Conservation (phyloP, 2,888 invertebrate genomes). For the Sericinus montela region DNA sequence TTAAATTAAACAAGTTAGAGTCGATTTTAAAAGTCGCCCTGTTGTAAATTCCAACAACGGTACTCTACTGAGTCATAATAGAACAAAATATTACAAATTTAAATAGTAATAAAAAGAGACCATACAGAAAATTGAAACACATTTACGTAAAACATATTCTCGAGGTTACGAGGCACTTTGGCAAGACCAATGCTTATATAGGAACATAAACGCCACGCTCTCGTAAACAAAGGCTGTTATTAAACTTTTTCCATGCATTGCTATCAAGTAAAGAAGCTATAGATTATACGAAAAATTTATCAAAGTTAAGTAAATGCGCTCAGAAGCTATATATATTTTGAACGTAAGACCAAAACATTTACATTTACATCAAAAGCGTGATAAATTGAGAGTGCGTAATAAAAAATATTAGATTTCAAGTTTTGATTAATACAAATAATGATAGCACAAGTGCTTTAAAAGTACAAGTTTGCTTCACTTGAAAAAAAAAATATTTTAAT, state of each 20-base stretch:
- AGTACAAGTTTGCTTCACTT: too few relatives aligned
- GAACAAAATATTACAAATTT: conserved; percentile 13
- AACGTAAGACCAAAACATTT: too few relatives aligned
- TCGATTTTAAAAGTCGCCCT: background rate
- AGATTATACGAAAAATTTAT: too few relatives aligned
- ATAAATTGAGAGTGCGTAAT: too few relatives aligned
- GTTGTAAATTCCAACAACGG: conserved; percentile 3
- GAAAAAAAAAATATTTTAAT: too few relatives aligned
- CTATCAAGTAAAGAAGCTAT: background rate
- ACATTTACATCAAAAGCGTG: too few relatives aligned
- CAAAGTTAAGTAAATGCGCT: too few relatives aligned
- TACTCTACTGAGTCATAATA: conserved; percentile 8
- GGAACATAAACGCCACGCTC: conserved; percentile 12
- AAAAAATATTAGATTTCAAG: too few relatives aligned
- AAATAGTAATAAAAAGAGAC: conserved; percentile 14
- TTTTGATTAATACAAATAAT: too few relatives aligned
- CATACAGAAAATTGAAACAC: conserved; percentile 15
- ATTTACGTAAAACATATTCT: conserved; percentile 15
- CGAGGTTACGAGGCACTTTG: conserved; percentile 15
- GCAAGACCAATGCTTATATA: conserved; percentile 15
- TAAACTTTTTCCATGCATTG: background rate
- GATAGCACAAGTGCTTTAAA: too few relatives aligned
- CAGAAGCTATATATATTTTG: too few relatives aligned
- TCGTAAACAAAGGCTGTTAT: conserved; percentile 14
- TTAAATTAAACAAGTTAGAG: background rate